phyloP scores from a whole-genome alignment of 1,140 invertebrate species.

The Meloidogyne hapla region DNA sequence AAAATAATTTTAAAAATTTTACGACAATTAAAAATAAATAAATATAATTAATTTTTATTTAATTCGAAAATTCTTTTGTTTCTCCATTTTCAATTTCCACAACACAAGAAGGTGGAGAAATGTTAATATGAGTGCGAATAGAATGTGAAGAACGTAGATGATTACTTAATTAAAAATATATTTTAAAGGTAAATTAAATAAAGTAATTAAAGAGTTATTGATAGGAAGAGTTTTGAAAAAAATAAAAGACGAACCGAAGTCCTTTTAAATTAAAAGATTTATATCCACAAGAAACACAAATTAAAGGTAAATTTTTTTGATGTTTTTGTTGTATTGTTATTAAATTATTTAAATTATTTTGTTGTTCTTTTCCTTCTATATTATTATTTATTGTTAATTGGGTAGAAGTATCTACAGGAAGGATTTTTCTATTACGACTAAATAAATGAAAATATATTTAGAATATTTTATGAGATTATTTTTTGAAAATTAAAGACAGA shows the following conservation, averaged over 20 bases:
- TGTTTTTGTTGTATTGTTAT: neutral
- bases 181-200: neutral
- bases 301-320: slow-evolving; percentile 7
- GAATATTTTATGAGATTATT: too few species aligned
- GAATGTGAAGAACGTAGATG: neutral
- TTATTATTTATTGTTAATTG: neutral
- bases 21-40: neutral
- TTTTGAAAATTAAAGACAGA: too few species aligned
- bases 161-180: too few species aligned
- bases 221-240: too few species aligned
- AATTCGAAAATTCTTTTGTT: neutral
- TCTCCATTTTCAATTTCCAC: neutral
- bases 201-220: too few species aligned
- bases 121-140: neutral
- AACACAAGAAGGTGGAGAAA: neutral
- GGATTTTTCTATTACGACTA: too few species aligned
- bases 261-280: slow-evolving; percentile 14
- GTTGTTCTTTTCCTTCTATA: neutral
- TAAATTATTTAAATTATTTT: neutral
- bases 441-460: too few species aligned
- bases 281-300: slow-evolving; percentile 25
- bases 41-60: neutral
- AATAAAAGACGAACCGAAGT: slow-evolving; percentile 10
- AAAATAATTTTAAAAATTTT: neutral
- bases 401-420: too few species aligned